Evolutionary conservation across 2,113 vertebrate species (phyloP).

Genomic region (Neolamprologus brichardi): DNA sequence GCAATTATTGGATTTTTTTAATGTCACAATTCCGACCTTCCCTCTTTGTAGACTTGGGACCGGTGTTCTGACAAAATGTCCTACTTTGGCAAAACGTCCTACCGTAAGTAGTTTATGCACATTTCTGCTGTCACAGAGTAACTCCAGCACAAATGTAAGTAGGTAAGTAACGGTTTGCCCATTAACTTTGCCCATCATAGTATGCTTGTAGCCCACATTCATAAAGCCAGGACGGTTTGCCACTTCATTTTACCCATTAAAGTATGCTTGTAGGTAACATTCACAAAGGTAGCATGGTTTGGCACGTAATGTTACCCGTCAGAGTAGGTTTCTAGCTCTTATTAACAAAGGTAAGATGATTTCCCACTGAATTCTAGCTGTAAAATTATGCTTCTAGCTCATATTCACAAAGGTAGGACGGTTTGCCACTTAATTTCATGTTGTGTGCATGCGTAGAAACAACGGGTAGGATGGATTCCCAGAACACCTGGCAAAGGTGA

Average conservation of each 20-base stretch:
- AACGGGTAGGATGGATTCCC: background rate
- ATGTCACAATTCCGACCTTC: background rate
- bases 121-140: background rate
- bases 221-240: background rate
- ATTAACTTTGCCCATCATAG: fast-evolving
- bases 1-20: fast-evolving
- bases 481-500: background rate
- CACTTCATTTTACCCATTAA: background rate
- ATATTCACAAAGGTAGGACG: fast-evolving
- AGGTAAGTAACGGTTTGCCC: fast-evolving
- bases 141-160: background rate
- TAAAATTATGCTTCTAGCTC: fast-evolving
- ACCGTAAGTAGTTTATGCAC: background rate
- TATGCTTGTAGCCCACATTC: background rate
- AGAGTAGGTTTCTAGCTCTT: fast-evolving
- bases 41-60: background rate
- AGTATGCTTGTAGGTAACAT: background rate
- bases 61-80: background rate
- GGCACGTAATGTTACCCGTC: background rate
- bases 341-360: background rate
- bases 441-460: fast-evolving
- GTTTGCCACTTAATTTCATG: background rate
- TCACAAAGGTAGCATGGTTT: background rate
- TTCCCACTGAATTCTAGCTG: background rate
- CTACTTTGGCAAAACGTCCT: background rate